Percentiles rank a stretch among this genome's conserved stretches.
These are phyloP conservation scores for Pollachius pollachius DNA, from an alignment of 2,113 vertebrate species.

Conservation along the genomic window DNA sequence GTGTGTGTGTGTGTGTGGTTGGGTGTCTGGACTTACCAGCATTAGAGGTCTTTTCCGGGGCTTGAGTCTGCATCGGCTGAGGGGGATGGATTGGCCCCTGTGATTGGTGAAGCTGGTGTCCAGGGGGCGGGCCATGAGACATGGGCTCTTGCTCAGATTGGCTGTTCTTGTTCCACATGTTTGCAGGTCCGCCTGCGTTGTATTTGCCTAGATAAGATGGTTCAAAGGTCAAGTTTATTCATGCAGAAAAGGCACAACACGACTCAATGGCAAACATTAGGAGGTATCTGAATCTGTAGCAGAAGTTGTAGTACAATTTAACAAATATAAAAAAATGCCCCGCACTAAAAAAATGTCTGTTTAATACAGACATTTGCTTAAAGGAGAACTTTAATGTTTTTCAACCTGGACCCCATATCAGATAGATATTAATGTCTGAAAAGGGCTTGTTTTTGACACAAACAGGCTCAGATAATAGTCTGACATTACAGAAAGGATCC, in stretches of 20 bases:
- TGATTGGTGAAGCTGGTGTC: slow-evolving; percentile 52
- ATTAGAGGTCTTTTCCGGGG: slow-evolving; percentile 76
- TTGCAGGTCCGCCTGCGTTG: slow-evolving; percentile 74
- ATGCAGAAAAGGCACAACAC: not conserved
- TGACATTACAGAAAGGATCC: too few species aligned
- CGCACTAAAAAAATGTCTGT: too few species aligned
- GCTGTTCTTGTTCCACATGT: slow-evolving; percentile 91
- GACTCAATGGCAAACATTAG: not conserved
- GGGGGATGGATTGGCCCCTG: slow-evolving; percentile 47
- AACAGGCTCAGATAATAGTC: too few species aligned
- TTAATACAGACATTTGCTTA: too few species aligned
- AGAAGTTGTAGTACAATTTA: too few species aligned
- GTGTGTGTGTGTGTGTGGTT: slow-evolving; percentile 5
- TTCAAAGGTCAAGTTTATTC: not conserved
- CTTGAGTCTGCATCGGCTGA: slow-evolving; percentile 51
- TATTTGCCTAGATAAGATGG: slow-evolving; percentile 45
- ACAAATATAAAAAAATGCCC: too few species aligned
- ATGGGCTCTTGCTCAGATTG: slow-evolving; percentile 82
- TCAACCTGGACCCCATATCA: too few species aligned
- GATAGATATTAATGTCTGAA: too few species aligned
- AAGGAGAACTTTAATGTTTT: too few species aligned
- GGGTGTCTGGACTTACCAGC: slow-evolving; percentile 73
- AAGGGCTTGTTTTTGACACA: too few species aligned
- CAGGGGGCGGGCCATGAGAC: slow-evolving; percentile 58
- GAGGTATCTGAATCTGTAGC: too few species aligned